These are phyloP conservation scores for Condylura cristata DNA, from an alignment of 2,113 vertebrate genomes.

Conservation along the genomic window DNA sequence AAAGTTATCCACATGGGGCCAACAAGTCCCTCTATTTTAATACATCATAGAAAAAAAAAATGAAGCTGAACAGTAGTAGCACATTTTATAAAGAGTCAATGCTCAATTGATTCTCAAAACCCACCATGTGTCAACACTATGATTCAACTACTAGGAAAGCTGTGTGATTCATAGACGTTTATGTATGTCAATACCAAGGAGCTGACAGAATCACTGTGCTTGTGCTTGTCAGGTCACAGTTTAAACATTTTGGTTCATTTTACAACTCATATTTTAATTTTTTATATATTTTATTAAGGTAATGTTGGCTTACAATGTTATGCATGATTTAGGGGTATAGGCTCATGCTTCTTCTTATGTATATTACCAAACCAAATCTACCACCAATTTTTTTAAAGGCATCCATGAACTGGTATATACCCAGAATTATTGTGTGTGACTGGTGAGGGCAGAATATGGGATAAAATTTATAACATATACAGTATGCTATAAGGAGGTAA, in stretches of 20 bases:
- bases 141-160: neutral
- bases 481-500: neutral
- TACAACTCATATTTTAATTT: neutral
- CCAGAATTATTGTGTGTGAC: neutral
- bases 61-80: neutral
- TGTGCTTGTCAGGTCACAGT: neutral
- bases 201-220: neutral
- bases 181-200: neutral
- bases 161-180: neutral
- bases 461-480: neutral
- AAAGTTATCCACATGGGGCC: neutral
- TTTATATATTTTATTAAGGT: too few species aligned
- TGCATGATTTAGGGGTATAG: too few species aligned
- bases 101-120: slow-evolving; percentile 20
- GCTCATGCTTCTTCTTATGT: too few species aligned
- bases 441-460: neutral
- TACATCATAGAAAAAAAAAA: neutral
- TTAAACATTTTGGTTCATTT: neutral
- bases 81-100: neutral
- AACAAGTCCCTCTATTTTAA: neutral
- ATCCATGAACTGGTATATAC: neutral
- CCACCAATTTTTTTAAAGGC: neutral
- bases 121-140: neutral
- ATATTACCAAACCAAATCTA: too few species aligned
- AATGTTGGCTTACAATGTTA: too few species aligned